These are phyloP conservation scores for Notodonta ziczac DNA, from an alignment of 2,888 invertebrate genomes.

Conservation along the genomic window DNA sequence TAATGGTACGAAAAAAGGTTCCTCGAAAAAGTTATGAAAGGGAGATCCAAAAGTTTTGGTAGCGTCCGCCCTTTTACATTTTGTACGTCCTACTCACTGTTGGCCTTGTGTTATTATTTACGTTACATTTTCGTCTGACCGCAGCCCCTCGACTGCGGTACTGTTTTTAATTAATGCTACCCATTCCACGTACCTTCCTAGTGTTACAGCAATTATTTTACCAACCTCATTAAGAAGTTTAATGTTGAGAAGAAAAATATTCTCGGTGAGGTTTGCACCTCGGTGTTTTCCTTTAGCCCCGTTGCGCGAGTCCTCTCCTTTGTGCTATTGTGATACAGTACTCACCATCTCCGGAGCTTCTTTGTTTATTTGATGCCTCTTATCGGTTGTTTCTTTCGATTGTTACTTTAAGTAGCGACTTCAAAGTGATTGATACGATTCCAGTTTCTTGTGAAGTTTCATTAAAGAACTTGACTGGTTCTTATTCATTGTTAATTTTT, in stretches of 20 bases:
- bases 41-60: constrained; percentile 74
- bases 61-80: constrained; percentile 69
- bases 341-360: constrained; percentile 54
- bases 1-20: constrained; percentile 78
- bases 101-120: constrained; percentile 77
- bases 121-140: constrained; percentile 75
- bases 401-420: constrained; percentile 54
- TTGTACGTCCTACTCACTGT: constrained; percentile 62
- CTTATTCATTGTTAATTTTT: constrained; percentile 21
- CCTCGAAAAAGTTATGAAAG: constrained; percentile 77
- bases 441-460: constrained; percentile 27
- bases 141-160: constrained; percentile 63
- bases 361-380: constrained; percentile 58
- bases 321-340: constrained; percentile 62
- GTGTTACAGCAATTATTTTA: constrained; percentile 81
- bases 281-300: constrained; percentile 35
- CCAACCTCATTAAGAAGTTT: constrained; percentile 79
- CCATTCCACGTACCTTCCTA: constrained; percentile 72
- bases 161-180: constrained; percentile 79
- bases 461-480: constrained; percentile 11
- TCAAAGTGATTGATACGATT: constrained; percentile 55
- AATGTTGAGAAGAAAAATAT: constrained; percentile 71
- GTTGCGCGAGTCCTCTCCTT: constrained; percentile 41
- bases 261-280: constrained; percentile 57
- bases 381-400: constrained; percentile 55